These are phyloP conservation scores for Drosophila imparisetae DNA, from an alignment of 2,888 invertebrate genomes.

Conservation along the genomic window DNA sequence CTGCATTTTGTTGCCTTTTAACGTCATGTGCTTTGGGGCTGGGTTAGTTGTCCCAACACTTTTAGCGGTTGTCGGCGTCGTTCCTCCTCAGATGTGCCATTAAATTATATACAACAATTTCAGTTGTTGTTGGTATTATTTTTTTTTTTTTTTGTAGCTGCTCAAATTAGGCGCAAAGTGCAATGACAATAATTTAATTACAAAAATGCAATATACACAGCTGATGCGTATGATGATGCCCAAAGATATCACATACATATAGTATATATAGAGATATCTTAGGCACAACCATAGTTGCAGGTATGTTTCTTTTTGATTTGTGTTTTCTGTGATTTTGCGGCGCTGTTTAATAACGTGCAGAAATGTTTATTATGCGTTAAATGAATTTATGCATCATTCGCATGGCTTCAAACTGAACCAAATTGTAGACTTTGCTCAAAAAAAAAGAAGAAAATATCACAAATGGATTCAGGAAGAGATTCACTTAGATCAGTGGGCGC, in stretches of 20 bases:
- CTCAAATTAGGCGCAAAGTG: conserved; percentile 70
- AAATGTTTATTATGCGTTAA: conserved; percentile 78
- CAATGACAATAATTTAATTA: conserved; percentile 76
- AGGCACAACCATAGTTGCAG: conserved; percentile 46
- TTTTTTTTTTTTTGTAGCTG: conserved; percentile 29
- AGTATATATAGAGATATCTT: conserved; percentile 1
- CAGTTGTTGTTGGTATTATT: conserved; percentile 4
- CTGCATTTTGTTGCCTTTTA: conserved; percentile 44
- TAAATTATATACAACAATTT: conserved; percentile 68
- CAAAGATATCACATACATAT: not conserved
- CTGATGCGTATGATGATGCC: conserved; percentile 22
- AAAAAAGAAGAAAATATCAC: not conserved
- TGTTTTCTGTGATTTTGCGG: conserved; percentile 20
- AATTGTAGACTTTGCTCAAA: conserved; percentile 20
- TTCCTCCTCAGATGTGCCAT: conserved; percentile 65
- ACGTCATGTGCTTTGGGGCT: conserved; percentile 31
- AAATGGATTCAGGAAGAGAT: conserved; percentile 21
- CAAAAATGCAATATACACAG: conserved; percentile 41
- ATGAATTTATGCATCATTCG: conserved; percentile 76
- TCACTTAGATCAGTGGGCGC: not conserved
- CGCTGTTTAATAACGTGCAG: conserved; percentile 70
- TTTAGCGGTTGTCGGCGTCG: conserved; percentile 33
- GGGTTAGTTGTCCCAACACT: conserved; percentile 26
- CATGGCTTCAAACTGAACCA: conserved; percentile 36
- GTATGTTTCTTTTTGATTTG: conserved; percentile 1